Base-by-base conservation (phyloP, 1,140 invertebrate species). In the Hermatobates lingyangjiaoensis region DNA sequence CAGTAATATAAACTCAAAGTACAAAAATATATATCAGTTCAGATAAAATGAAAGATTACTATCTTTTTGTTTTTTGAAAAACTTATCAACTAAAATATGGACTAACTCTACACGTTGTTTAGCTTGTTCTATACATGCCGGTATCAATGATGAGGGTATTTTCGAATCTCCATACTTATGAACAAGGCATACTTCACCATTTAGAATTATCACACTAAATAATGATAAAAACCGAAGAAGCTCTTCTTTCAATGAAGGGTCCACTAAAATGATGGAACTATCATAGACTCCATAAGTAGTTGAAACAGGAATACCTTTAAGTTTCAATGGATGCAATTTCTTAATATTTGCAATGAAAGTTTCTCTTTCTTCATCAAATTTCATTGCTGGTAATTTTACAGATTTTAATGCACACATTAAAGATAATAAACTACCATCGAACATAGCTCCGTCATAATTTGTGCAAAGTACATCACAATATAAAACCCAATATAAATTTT, bases 391-490 rank as follows among this genome's bases (percentile, higher is more conserved):
- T 42, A 42, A 4, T 42, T 42, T 42, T 10, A 42, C 70, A 64
- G 76, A 77, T 69, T 74, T 79, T 23, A 90, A 63, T 44, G 84
- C 82, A 54, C 80, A 73, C 39, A 81, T 70, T 48, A 87, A 61
- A 27, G 83, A 75, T 45, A 81, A 70, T 1, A 84, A 61, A 63
- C 80, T 80, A 34, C 81, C 79, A 71, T 89, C 86, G 42, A 85
- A 68, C 42, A 88, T 60, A 40, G 80, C 79, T 2, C 87, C 87
- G 74, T 87, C 84, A 69, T 82, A 80, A 66, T 87, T 77, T 18
- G 88, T 64, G 65, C 85, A 88, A 2, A 83, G 65, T 54, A 89
- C 66, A 68, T 89, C 85, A 61, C 77, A 81, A 62, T 83, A 82
- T 26, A 89, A 60, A 27, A 80, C 79, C 87, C 86, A 89, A 0